Evolutionary conservation across 2,113 vertebrate genomes (phyloP).

Genomic region (Lanius ludovicianus): DNA sequence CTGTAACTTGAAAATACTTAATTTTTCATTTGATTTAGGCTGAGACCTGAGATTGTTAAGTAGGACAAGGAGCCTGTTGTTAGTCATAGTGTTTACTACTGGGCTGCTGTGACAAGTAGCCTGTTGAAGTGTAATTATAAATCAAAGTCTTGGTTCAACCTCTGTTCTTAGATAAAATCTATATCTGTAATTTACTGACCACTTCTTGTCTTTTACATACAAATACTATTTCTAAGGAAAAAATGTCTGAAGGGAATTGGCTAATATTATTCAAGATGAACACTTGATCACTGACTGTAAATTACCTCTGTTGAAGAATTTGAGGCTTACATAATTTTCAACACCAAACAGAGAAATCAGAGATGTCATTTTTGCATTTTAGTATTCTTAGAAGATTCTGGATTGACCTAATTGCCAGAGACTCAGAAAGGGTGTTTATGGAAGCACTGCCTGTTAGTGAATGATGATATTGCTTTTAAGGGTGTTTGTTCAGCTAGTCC

Average conservation of each 20-base stretch:
- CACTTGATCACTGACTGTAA: constrained; percentile 29
- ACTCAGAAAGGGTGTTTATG: background rate
- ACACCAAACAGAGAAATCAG: background rate
- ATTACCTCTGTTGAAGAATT: constrained; percentile 36
- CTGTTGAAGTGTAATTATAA: constrained; percentile 54
- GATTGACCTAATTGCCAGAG: background rate
- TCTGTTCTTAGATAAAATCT: constrained; percentile 55
- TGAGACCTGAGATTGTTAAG: background rate
- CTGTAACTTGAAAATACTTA: background rate
- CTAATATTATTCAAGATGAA: constrained; percentile 37
- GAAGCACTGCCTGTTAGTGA: background rate
- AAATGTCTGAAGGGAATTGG: constrained; percentile 52
- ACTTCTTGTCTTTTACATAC: constrained; percentile 38
- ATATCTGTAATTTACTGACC: constrained; percentile 36
- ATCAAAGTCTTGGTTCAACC: constrained; percentile 28
- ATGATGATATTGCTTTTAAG: background rate
- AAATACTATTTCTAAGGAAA: constrained; percentile 50
- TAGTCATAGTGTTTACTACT: background rate
- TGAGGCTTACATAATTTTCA: constrained; percentile 40
- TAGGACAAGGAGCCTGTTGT: background rate
- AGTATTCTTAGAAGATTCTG: background rate
- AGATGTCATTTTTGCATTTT: background rate
- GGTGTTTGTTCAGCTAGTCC: background rate
- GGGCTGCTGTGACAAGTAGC: constrained; percentile 42
- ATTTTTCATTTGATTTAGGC: background rate